Base-by-base conservation (phyloP, 2,888 invertebrate species). In the Diarsia brunnea region DNA sequence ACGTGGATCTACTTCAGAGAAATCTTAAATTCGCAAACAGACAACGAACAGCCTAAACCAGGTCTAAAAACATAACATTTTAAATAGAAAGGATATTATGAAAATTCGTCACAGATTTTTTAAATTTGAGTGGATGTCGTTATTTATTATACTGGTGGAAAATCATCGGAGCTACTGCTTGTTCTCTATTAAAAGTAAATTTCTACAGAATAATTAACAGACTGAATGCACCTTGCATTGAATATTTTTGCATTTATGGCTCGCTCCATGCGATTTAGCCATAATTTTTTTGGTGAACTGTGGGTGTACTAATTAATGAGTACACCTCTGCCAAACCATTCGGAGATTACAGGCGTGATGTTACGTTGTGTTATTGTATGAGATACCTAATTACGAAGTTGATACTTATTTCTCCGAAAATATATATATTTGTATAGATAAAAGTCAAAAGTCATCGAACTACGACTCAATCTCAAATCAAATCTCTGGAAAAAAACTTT, bases 401-500 rank as follows among this genome's bases (percentile, higher is more conserved):
- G 47, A 14, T 47, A 0, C 4, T 47, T 47, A 12, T 47, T 47
- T n/a, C n/a, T n/a, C n/a, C n/a, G n/a, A n/a, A n/a, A n/a, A n/a
- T n/a, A n/a, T n/a, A n/a, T n/a, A n/a, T n/a, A n/a, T n/a, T n/a
- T n/a, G n/a, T n/a, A n/a, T n/a, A n/a, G n/a, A n/a, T n/a, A n/a
- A n/a, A n/a, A n/a, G n/a, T n/a, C n/a, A 60, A 38, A 61, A 51
- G 10, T 51, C n/a, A n/a, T 61, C 16, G n/a, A 38, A 38, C 45
- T 24, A 53, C 19, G 14, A n/a, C 31, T 64, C n/a, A 47, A 73
- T 79, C 73, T 64, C 1, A 64, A 79, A 79, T 80, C 43, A 79
- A 80, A 78, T 80, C 63, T 80, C 10, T 27, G 64, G 49, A 14
- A 31, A 58, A 82, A 55, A 80, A 49, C 66, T 79, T 70, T 63